phyloP scores from a whole-genome alignment of 2,113 vertebrate species.

The Dasyornis broadbenti region DNA sequence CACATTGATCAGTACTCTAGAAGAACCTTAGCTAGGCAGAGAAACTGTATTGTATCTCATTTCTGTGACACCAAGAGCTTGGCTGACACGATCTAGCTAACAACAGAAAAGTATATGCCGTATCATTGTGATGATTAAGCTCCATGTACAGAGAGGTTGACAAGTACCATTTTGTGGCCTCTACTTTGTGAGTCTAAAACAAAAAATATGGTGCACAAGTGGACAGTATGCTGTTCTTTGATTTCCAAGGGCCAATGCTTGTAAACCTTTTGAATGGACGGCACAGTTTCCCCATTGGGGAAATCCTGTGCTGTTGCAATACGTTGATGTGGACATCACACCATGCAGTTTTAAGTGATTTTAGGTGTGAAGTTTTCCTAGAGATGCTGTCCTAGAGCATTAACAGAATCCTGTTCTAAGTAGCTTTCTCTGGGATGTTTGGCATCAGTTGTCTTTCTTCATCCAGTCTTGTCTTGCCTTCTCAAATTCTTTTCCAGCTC shows the following conservation, averaged over 20 bases:
- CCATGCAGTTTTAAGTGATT: not conserved
- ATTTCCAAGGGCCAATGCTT: not conserved
- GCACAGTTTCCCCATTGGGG: rapidly evolving
- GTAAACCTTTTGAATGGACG: not conserved
- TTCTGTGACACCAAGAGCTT: not conserved
- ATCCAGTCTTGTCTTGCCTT: not conserved
- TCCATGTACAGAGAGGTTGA: not conserved
- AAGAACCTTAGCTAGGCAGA: not conserved
- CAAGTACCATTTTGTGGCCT: not conserved
- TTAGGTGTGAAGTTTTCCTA: not conserved
- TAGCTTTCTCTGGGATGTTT: not conserved
- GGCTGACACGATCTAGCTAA: not conserved
- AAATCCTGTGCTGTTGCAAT: not conserved
- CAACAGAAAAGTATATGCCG: not conserved
- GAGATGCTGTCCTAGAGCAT: not conserved
- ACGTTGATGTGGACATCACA: not conserved
- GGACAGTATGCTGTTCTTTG: not conserved
- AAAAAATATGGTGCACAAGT: not conserved
- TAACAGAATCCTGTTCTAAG: not conserved
- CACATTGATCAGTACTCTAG: not conserved
- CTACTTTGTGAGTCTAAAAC: not conserved
- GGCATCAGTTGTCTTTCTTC: not conserved
- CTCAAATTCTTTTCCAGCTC: not conserved
- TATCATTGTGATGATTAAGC: not conserved
- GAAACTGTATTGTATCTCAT: not conserved